Percentiles rank a stretch among this genome's conserved stretches.
These are phyloP conservation scores for Chymomyza caudatula DNA, from an alignment of 2,888 invertebrate species.

Conservation along the genomic window DNA sequence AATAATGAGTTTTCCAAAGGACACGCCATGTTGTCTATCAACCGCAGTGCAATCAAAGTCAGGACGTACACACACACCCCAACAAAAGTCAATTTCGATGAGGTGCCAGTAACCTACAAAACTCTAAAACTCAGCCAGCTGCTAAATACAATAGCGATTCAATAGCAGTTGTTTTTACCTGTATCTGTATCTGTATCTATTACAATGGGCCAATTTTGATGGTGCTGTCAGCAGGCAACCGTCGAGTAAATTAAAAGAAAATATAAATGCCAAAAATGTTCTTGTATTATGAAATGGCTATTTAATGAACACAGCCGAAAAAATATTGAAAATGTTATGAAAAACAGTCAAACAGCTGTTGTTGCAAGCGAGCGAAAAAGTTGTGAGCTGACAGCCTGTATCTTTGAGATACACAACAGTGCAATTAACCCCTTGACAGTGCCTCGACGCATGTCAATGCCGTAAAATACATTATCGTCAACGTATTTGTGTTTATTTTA, in stretches of 20 bases:
- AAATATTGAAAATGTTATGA: background rate
- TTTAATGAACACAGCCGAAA: slow-evolving; percentile 45
- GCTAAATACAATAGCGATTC: background rate
- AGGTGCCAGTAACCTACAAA: slow-evolving; percentile 44
- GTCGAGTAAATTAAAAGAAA: slow-evolving; percentile 59
- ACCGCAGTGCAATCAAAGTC: slow-evolving; percentile 60
- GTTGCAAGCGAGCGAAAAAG: background rate
- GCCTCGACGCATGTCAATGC: background rate
- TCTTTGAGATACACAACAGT: slow-evolving; percentile 33
- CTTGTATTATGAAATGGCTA: slow-evolving; percentile 39
- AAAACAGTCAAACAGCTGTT: background rate
- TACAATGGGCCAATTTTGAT: slow-evolving; percentile 60
- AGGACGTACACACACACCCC: background rate
- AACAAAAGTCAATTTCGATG: slow-evolving; percentile 50
- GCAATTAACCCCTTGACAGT: slow-evolving; percentile 51
- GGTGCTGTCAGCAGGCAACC: slow-evolving; percentile 59
- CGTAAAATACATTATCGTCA: slow-evolving; percentile 5
- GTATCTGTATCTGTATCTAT: slow-evolving; percentile 34
- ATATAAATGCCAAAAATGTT: slow-evolving; percentile 38
- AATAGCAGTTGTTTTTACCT: background rate
- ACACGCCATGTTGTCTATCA: slow-evolving; percentile 60
- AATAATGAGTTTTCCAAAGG: slow-evolving; percentile 63
- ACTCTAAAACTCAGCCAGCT: background rate
- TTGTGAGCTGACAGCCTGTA: background rate
- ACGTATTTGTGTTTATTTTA: slow-evolving; percentile 63